Evolutionary conservation across 2,888 invertebrate species (phyloP).

Genomic region (Hypsopygia costalis): DNA sequence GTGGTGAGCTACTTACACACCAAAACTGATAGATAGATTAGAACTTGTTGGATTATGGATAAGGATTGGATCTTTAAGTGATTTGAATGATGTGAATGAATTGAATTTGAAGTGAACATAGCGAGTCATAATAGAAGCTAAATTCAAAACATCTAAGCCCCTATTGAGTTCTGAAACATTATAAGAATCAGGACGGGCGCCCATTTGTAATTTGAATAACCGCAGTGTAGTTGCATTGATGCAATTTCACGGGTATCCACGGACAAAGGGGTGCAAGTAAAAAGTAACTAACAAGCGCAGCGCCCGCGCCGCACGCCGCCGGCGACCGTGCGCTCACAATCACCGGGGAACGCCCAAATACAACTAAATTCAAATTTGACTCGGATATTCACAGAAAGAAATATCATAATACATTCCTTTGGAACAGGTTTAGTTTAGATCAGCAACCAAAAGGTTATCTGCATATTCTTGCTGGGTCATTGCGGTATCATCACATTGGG

Average conservation of each 20-base stretch:
- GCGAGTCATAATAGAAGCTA: too few species aligned
- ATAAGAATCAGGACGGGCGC: slow-evolving; percentile 36
- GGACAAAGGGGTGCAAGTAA: slow-evolving; percentile 68
- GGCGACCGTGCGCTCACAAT: slow-evolving; percentile 69
- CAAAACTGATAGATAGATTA: too few species aligned
- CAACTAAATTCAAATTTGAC: slow-evolving; percentile 69
- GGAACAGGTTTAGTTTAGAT: too few species aligned
- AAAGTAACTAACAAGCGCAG: slow-evolving; percentile 73
- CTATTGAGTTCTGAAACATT: slow-evolving; percentile 3
- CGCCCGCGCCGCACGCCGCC: slow-evolving; percentile 46
- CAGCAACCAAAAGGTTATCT: too few species aligned
- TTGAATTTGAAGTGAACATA: too few species aligned
- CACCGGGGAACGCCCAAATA: slow-evolving; percentile 52
- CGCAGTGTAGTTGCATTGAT: slow-evolving; percentile 49
- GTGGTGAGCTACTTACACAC: too few species aligned
- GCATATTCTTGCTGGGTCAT: too few species aligned
- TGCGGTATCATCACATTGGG: too few species aligned
- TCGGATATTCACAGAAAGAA: slow-evolving; percentile 16
- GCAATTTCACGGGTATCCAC: slow-evolving; percentile 46
- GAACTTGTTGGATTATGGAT: too few species aligned
- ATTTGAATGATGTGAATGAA: too few species aligned
- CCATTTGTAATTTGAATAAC: slow-evolving; percentile 37
- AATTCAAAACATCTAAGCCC: too few species aligned
- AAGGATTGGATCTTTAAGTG: too few species aligned
- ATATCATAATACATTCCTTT: slow-evolving; percentile 8